Base-by-base conservation (phyloP, 1,140 invertebrate species). In the Drosophila nebulosa region DNA sequence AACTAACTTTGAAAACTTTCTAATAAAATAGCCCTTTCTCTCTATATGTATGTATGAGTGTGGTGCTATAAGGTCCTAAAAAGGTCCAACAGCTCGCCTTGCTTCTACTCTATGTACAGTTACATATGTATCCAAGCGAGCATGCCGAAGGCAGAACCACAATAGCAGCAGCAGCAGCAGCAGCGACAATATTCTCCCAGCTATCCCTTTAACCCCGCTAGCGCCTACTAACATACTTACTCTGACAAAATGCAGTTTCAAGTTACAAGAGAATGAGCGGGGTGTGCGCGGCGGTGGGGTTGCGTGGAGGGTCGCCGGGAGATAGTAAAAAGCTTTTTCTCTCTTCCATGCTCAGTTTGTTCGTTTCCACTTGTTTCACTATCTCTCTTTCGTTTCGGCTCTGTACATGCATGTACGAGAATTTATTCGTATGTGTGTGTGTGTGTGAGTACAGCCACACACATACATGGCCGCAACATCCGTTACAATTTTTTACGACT, bases 401-500 rank as follows among this genome's bases (percentile, higher is more conserved):
- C 30, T 53, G 46, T 52, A 21, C 52, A 35, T 53, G 6, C 18
- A 50, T 35, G 42, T 42, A 18, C 2, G 39, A 16, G 4, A n/a
- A 50, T 39, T 26, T 14, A 7, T 35, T 42, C 18, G 3, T 4
- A 24, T 46, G 26, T 50, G 46, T 36, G 57, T 62, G 68, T 65
- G 58, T 64, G 53, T 60, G 32, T 52, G 59, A 51, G 35, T 10
- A 42, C 3, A 32, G 46, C 16, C 39, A 46, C 61, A 69, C 65
- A 73, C 53, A 74, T 78, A 81, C 81, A 86, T 72, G 78, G 78
- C 83, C 83, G 68, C 83, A 86, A 83, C 83, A 88, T 88, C 83
- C 83, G 83, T 81, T 88, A 88, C 79, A 88, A 79, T 88, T 88
- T 88, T 88, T 85, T 85, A 85, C 81, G 81, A 85, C 81, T 85